Base-by-base conservation (phyloP, 2,113 vertebrate species). In the Cynocephalus volans region DNA sequence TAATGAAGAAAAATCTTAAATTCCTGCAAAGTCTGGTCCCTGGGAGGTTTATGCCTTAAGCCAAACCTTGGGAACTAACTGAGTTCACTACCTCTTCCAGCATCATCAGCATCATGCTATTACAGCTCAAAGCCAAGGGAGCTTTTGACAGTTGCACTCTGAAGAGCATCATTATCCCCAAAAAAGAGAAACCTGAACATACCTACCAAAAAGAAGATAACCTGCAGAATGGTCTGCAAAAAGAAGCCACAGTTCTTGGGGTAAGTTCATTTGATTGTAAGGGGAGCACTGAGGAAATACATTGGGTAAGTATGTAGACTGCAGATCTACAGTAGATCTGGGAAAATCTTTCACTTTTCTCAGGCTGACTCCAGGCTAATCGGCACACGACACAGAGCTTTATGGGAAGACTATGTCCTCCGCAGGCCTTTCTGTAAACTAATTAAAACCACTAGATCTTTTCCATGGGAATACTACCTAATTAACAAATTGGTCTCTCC, bases 161-260 rank as follows among this genome's bases (percentile, higher is more conserved):
- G 36, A 81, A 96, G 48, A 72, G 9, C 15, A 21, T 33, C 3
- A 1, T 52, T 24, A 26, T 58, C n/a, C 52, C 41, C 12, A 1
- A 70, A 50, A 31, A 31, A 70, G 50, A 93, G 70, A 77, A 69
- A 58, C 60, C 7, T 18, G 41, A 6, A 72, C 48, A 64, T 28
- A 31, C 0, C 5, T 7, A 50, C 50, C 62, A 17, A 54, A 48
- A 91, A 60, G 91, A 79, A 23, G 60, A 76, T 7, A 24, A 31
- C 17, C 48, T 24, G 10, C 26, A 67, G 12, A 14, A 31, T 17
- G 62, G 10, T 33, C 65, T 88, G 45, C 64, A 65, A 33, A 58
- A 12, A 9, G 97, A 97, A 85, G 50, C 96, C 83, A 88, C 86
- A 3, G 60, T 97, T 28, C 94, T 97, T 58, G 97, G 97, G 60